Base-by-base conservation (phyloP, 2,888 invertebrate species). In the Aspidiotus destructor region DNA sequence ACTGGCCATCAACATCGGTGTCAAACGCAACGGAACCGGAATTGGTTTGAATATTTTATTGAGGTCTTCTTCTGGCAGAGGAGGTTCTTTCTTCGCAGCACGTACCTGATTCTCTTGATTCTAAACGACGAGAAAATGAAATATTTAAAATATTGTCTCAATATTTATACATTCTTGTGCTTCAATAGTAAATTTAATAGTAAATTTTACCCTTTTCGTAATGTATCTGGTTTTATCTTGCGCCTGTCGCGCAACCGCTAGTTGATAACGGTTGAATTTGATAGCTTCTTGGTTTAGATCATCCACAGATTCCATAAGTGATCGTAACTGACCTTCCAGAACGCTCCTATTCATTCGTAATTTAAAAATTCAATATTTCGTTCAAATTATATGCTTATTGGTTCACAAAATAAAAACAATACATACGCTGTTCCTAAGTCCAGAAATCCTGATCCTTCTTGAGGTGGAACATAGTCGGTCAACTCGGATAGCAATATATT, bases 401-500 rank as follows among this genome's bases (percentile, higher is more conserved):
- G 28, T 28, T 28, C 28, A 28, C 28, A 5, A 28, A 28, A 28
- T 28, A n/a, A 28, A 55, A 9, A 8, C 16, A 41, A 44, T 60
- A 74, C 77, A 75, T 75, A 89, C 74, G 91, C 87, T 13, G 92
- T 92, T 41, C 92, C 95, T 73, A 97, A 81, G 79, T 97, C 96
- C 71, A 97, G 80, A 78, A 93, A 95, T 76, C 92, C 92, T 58
- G 89, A 89, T 8, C 92, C 93, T 73, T 91, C 88, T 74, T 92
- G 91, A 74, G 90, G 89, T 0, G 94, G 89, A 62, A 92, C 85
- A 84, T 89, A 85, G 77, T 95, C 95, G 5, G 87, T 85, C 61
- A 99, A 78, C 77, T 99, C 98, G 7, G 94, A 93, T 85, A 98
- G 89, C 85, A 98, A 88, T 70, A 95, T 93, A 76, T 98, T 99